Evolutionary conservation across 2,888 invertebrate genomes (phyloP).

Genomic region (Calliphora vomitoria): DNA sequence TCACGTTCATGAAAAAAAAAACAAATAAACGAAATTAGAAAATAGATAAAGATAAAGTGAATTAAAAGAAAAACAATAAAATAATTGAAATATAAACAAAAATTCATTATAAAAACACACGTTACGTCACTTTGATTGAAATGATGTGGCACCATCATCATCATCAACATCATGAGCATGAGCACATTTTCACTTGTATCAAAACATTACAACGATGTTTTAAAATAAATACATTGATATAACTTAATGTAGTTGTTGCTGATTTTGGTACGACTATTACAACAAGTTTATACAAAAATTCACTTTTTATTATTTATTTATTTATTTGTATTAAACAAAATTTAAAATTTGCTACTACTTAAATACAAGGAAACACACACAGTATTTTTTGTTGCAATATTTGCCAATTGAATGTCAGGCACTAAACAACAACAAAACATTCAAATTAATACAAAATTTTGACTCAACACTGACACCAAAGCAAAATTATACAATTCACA

Average conservation of each 20-base stretch:
- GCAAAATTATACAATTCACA: conserved; percentile 12
- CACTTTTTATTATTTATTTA: neutral
- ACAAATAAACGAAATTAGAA: conserved; percentile 18
- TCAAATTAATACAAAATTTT: neutral
- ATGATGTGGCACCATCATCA: conserved; percentile 49
- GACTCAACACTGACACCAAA: neutral
- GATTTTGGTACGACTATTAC: conserved; percentile 19
- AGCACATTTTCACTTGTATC: neutral
- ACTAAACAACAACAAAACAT: neutral
- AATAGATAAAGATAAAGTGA: conserved; percentile 13
- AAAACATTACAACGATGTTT: neutral
- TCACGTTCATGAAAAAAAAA: conserved; percentile 70
- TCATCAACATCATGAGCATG: neutral
- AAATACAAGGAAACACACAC: conserved; percentile 37
- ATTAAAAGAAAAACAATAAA: conserved; percentile 34
- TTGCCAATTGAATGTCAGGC: conserved; percentile 34
- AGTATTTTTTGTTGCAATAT: conserved; percentile 10
- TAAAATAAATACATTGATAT: too few relatives aligned
- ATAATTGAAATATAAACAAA: conserved; percentile 39
- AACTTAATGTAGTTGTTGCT: neutral
- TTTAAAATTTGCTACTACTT: neutral
- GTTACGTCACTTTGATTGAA: conserved; percentile 69
- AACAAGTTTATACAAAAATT: conserved; percentile 6
- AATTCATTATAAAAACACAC: conserved; percentile 21
- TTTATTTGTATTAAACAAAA: conserved; percentile 10